A percentile compares a stretch with the other conserved stretches of the same genome.
Evolutionary conservation across 2,113 vertebrate species (phyloP).

Genomic region (Aegotheles bennettii): DNA sequence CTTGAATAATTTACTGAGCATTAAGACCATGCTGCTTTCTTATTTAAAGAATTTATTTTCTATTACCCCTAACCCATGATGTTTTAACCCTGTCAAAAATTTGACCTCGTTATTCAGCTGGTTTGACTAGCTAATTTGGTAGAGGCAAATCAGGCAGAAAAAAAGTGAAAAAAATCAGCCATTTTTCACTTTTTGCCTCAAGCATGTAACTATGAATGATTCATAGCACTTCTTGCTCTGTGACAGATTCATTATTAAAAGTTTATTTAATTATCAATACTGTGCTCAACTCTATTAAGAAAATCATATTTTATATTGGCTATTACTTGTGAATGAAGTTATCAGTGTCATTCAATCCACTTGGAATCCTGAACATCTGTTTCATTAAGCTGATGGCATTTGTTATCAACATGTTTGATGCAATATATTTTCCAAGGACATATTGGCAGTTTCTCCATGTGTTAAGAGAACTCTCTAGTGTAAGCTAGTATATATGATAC

Average conservation of each 20-base stretch:
- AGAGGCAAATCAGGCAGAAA: background rate
- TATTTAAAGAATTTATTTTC: background rate
- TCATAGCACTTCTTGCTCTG: constrained; percentile 50
- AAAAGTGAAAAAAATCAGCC: background rate
- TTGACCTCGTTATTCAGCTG: background rate
- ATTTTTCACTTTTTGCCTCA: constrained; percentile 64
- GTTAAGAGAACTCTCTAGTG: background rate
- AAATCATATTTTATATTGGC: constrained; percentile 71
- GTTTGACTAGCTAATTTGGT: constrained; percentile 12
- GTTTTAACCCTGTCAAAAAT: constrained; percentile 2
- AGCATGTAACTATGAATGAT: constrained; percentile 65
- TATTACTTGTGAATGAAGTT: constrained; percentile 63
- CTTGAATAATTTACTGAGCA: background rate
- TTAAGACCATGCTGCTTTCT: background rate
- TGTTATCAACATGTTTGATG: constrained; percentile 43
- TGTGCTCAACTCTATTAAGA: constrained; percentile 60
- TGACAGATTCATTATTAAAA: constrained; percentile 73
- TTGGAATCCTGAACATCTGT: constrained; percentile 50
- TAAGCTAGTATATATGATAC: background rate
- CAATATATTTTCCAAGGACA: constrained; percentile 16
- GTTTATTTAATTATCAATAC: constrained; percentile 76
- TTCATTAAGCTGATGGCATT: constrained; percentile 54
- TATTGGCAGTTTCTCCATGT: background rate
- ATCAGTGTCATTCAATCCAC: constrained; percentile 59
- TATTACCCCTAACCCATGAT: background rate